Evolutionary conservation across 2,888 invertebrate genomes (phyloP).

Genomic region (Ceratothoa steindachneri): DNA sequence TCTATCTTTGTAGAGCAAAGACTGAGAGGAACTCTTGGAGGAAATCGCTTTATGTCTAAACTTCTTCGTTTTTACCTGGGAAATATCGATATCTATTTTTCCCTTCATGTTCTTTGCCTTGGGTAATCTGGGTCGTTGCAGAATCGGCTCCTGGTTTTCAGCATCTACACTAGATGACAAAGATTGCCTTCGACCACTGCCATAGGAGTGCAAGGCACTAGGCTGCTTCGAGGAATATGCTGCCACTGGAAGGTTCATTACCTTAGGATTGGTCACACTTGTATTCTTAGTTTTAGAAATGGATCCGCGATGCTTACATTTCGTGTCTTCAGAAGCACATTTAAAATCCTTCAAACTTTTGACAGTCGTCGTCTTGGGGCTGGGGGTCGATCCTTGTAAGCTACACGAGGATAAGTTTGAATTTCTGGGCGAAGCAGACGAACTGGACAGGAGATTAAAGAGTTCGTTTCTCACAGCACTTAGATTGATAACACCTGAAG

Average conservation of each 20-base stretch:
- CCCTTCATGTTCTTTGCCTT: not conserved
- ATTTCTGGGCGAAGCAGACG: not conserved
- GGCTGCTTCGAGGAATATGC: not conserved
- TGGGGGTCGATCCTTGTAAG: not conserved
- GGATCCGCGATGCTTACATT: not conserved
- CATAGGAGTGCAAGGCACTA: not conserved
- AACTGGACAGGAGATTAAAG: not conserved
- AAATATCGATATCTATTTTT: not conserved
- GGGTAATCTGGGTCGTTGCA: not conserved
- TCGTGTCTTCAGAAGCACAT: not conserved
- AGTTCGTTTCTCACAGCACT: not conserved
- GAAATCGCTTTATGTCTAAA: not conserved
- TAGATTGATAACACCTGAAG: not conserved
- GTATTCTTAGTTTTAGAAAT: not conserved
- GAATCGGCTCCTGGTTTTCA: not conserved
- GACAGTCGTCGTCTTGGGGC: not conserved
- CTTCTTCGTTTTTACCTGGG: not conserved
- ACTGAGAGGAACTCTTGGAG: not conserved
- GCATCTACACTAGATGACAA: not conserved
- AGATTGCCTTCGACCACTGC: not conserved
- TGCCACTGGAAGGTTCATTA: not conserved
- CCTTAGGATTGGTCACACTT: not conserved
- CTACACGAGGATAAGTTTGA: not conserved
- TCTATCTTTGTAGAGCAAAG: constrained; percentile 1
- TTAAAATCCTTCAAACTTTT: not conserved